phyloP scores from a whole-genome alignment of 2,797 vertebrate genomes.

The Sternotherus odoratus region DNA sequence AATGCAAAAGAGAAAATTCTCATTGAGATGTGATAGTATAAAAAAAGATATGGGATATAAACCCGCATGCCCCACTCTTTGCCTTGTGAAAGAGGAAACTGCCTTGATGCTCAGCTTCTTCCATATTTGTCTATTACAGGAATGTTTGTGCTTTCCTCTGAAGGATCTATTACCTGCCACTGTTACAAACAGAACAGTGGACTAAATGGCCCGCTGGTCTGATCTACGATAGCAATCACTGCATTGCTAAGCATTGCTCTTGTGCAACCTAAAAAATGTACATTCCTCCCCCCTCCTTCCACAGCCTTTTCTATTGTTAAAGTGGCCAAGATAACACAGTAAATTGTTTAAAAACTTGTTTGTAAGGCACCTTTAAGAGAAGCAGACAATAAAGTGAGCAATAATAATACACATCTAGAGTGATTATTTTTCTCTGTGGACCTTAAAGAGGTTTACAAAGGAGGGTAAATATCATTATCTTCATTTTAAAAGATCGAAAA shows the following conservation, averaged over 20 bases:
- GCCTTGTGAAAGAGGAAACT: neutral
- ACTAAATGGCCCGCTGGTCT: neutral
- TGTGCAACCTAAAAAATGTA: neutral
- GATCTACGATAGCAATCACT: neutral
- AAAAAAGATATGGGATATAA: neutral
- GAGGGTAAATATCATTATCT: neutral
- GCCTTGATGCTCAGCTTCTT: rapidly evolving
- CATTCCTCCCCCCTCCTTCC: rapidly evolving
- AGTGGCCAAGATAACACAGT: neutral
- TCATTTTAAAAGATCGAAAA: neutral
- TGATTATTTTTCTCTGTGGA: neutral
- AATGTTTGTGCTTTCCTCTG: neutral
- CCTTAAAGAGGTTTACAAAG: neutral
- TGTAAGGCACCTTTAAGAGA: neutral
- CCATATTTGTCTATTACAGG: neutral
- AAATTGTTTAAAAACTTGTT: neutral
- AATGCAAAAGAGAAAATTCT: neutral
- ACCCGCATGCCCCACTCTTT: neutral
- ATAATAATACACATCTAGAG: neutral
- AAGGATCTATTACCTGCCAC: neutral
- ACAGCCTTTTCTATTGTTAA: neutral
- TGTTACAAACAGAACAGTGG: neutral
- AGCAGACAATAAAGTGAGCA: neutral
- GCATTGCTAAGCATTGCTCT: neutral
- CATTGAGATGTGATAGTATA: neutral